Conservation (phyloP, 1,140 invertebrate genomes). For the Campoletis sonorensis region DNA sequence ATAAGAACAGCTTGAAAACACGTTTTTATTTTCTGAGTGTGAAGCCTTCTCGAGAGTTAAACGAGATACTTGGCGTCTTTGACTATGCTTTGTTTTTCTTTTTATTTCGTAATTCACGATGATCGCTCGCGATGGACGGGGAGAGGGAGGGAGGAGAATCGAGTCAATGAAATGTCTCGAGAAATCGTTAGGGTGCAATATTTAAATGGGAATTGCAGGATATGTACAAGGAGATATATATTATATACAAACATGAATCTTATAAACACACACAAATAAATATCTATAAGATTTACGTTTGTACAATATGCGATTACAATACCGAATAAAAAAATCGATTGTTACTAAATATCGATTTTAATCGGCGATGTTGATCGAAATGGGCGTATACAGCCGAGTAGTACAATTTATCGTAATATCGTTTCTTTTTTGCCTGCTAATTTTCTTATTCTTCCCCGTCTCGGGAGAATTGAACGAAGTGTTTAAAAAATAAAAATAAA, state of each 20-base stretch:
- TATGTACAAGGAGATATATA: conserved; percentile 72
- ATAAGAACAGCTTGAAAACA: too few species aligned
- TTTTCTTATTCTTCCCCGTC: neutral
- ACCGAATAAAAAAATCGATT: conserved; percentile 17
- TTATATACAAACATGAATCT: conserved; percentile 47
- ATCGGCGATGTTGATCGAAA: conserved; percentile 2
- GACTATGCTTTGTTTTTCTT: too few species aligned
- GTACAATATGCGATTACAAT: conserved; percentile 57
- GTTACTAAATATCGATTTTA: neutral
- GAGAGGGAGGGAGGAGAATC: conserved; percentile 38
- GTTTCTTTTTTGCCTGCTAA: conserved; percentile 5
- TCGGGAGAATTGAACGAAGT: neutral
- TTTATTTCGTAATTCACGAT: too few species aligned
- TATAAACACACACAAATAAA: conserved; percentile 59
- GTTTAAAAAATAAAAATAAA: conserved; percentile 14
- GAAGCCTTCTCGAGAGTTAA: too few species aligned
- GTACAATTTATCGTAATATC: conserved; percentile 25
- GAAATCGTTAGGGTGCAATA: conserved; percentile 61
- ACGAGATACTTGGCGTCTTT: too few species aligned
- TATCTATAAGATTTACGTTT: conserved; percentile 58
- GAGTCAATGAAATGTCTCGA: conserved; percentile 51
- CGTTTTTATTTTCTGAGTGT: too few species aligned
- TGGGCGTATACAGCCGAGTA: conserved; percentile 23
- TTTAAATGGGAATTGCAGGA: conserved; percentile 65
- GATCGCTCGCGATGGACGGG: neutral